Base-by-base conservation (phyloP, 2,888 invertebrate species). In the Ectemnius continuus region DNA sequence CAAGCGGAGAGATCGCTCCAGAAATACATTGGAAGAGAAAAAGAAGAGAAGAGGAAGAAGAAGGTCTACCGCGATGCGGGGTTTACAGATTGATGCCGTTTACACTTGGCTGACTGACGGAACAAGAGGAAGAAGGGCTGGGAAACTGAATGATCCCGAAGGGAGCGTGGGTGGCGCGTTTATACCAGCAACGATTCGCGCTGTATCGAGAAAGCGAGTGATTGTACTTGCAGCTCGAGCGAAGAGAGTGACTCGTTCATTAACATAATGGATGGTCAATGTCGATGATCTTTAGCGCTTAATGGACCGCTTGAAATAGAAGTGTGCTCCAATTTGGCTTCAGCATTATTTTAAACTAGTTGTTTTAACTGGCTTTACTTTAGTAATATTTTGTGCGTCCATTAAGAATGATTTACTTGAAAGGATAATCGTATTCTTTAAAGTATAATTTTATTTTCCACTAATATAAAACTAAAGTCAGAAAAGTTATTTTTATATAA, bases 21-120 rank as follows among this genome's bases (percentile, higher is more conserved):
- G 83, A 83, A 83, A 83, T 83, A 83, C 73, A 83, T 79, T 63
- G 76, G 71, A 23, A 3, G 69, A 73, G 59, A 79, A 78, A 79
- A 73, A 78, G 73, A 72, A 76, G 75, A 79, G 75, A 36, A 71
- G 72, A 78, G 80, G 81, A 81, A 79, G 81, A 77, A 77, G 45
- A 78, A 70, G 68, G 78, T 77, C 79, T 78, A 79, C 82, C 76
- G 76, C 64, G 73, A 69, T 79, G 23, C 23, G 23, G 81, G 82
- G 82, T 80, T 84, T 85, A 81, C 82, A 70, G 82, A 86, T 86
- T 85, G 85, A 87, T 87, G 83, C 85, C 85, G 86, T 87, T 87
- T 87, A 87, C 86, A 85, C 86, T 86, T 82, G 78, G 74, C 82
- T 81, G 83, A 77, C 85, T 84, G 84, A 76, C 80, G 67, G 72